phyloP scores from a whole-genome alignment of 53 echinoderm and acorn worm genomes.

The Actinopyga echinites region DNA sequence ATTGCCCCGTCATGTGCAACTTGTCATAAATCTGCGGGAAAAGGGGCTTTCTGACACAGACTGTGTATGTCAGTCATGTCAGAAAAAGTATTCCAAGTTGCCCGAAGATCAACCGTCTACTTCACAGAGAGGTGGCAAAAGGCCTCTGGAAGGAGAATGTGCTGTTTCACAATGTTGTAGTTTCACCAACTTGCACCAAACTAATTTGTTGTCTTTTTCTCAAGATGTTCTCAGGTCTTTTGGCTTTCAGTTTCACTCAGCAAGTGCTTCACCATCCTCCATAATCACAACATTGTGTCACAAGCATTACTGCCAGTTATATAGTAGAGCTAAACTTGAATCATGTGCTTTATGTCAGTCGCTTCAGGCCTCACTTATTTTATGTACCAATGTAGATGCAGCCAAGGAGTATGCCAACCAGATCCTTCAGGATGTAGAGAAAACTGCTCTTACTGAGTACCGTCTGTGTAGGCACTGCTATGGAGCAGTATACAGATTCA shows the following conservation, averaged over 20 bases:
- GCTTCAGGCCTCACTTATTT: neutral
- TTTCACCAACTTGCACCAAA: no score
- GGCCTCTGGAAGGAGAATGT: no score
- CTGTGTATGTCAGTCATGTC: neutral
- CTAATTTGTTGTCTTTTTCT: no score
- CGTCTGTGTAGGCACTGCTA: neutral
- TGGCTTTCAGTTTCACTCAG: no score
- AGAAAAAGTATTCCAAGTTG: neutral
- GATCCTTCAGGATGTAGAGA: neutral
- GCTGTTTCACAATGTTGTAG: no score
- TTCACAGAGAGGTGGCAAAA: no score
- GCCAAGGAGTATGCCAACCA: neutral
- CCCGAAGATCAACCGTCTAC: no score
- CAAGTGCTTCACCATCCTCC: no score
- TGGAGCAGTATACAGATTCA: constrained; percentile 8
- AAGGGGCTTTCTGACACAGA: neutral
- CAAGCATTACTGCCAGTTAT: neutral
- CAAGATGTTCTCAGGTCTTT: no score
- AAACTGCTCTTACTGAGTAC: neutral
- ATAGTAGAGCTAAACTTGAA: no score
- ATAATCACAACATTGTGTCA: neutral
- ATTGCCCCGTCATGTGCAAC: no score
- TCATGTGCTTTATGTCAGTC: neutral
- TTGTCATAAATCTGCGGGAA: neutral
- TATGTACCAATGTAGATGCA: neutral